Conservation (phyloP, 1,140 invertebrate genomes). For the Sweltsa coloradensis region DNA sequence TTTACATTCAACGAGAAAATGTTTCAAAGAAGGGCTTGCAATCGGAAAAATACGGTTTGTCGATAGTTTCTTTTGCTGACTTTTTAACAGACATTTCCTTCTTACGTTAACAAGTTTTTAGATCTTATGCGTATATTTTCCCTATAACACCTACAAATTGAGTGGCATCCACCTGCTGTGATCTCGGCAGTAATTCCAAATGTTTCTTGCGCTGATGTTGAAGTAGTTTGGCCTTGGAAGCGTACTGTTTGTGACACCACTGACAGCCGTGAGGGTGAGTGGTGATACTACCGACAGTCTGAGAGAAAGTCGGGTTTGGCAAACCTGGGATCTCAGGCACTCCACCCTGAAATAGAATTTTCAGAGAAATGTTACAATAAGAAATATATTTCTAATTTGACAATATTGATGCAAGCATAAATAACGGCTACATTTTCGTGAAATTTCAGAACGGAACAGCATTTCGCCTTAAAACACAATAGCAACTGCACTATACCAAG, state of each 20-base stretch:
- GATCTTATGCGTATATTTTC: neutral
- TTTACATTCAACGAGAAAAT: too few relatives aligned
- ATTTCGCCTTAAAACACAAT: too few relatives aligned
- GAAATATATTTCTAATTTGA: too few relatives aligned
- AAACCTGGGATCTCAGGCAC: slow-evolving; percentile 32
- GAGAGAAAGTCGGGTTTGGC: slow-evolving; percentile 50
- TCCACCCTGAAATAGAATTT: slow-evolving; percentile 23
- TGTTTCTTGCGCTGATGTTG: slow-evolving; percentile 74
- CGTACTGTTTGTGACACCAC: slow-evolving; percentile 78
- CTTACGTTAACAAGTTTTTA: neutral
- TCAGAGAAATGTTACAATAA: slow-evolving; percentile 6
- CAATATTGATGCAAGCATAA: too few relatives aligned
- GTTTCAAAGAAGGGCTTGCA: too few relatives aligned
- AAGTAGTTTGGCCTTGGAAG: slow-evolving; percentile 65
- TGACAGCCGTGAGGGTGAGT: slow-evolving; percentile 61
- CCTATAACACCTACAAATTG: neutral
- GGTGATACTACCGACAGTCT: slow-evolving; percentile 58
- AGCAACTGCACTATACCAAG: too few relatives aligned
- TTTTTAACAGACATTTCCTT: too few relatives aligned
- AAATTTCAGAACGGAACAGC: too few relatives aligned
- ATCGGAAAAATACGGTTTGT: too few relatives aligned
- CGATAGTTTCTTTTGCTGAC: too few relatives aligned
- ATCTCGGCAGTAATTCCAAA: slow-evolving; percentile 30
- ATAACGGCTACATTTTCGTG: too few relatives aligned
- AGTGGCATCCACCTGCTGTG: slow-evolving; percentile 19